A percentile compares a stretch with the other conserved stretches of the same genome.
These are phyloP conservation scores for Drosophila antonietae DNA, from an alignment of 2,888 invertebrate genomes.

Conservation along the genomic window DNA sequence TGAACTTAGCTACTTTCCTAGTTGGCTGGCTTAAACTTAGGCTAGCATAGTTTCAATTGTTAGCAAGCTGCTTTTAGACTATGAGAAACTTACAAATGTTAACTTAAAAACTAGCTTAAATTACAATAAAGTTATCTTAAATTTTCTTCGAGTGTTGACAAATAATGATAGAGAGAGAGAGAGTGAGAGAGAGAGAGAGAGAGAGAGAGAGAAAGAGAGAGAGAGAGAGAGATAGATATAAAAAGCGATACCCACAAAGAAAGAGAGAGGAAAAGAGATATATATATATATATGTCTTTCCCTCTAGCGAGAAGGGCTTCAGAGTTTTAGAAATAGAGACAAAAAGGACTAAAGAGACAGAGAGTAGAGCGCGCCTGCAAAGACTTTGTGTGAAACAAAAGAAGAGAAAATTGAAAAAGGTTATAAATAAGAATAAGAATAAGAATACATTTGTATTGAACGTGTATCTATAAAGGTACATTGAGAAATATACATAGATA, in stretches of 20 bases:
- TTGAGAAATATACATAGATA: constrained; percentile 37
- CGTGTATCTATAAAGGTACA: constrained; percentile 24
- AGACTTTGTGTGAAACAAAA: constrained; percentile 1
- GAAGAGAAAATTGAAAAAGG: constrained; percentile 1
- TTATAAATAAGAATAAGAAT: no score
- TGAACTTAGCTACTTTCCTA: constrained; percentile 1
- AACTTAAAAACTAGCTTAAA: constrained; percentile 37
- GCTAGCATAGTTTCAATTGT: constrained; percentile 14
- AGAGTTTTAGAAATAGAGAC: no score
- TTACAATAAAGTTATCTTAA: constrained; percentile 6
- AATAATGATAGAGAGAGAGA: neutral
- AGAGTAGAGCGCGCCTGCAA: constrained; percentile 6
- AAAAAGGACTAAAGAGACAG: neutral
- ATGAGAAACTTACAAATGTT: constrained; percentile 36
- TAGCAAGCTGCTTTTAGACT: constrained; percentile 19
- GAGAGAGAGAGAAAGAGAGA: no score
- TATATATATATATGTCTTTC: no score
- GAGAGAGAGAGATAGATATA: no score
- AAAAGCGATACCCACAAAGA: no score
- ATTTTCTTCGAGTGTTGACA: neutral
- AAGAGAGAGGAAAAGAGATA: no score
- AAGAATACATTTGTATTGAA: constrained; percentile 19
- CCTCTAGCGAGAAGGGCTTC: no score
- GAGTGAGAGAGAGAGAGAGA: neutral
- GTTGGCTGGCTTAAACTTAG: constrained; percentile 18